Percentiles rank a stretch among this genome's conserved stretches.
These are phyloP conservation scores for Drosophila gaucha DNA, from an alignment of 2,888 invertebrate species.

Conservation along the genomic window DNA sequence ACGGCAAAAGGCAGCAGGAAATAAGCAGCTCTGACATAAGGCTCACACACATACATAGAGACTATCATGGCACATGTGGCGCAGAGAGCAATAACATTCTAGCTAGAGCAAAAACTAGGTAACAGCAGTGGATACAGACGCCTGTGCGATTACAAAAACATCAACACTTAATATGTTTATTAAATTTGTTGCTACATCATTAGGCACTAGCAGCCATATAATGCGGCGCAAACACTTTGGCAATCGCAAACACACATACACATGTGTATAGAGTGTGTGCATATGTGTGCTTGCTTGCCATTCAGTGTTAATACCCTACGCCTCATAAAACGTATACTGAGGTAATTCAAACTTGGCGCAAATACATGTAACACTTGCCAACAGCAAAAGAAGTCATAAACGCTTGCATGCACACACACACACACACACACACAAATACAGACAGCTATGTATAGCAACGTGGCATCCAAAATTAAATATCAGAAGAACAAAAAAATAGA, in stretches of 20 bases:
- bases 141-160: slow-evolving; percentile 75
- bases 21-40: slow-evolving; percentile 40
- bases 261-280: too few relatives aligned
- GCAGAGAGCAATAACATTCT: slow-evolving; percentile 31
- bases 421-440: not conserved
- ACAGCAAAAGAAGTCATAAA: slow-evolving; percentile 42
- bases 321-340: slow-evolving; percentile 54
- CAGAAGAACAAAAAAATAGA: too few relatives aligned
- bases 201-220: slow-evolving; percentile 78
- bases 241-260: slow-evolving; percentile 28
- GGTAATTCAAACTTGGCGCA: slow-evolving; percentile 58
- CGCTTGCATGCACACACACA: not conserved
- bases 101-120: slow-evolving; percentile 37
- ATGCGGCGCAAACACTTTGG: slow-evolving; percentile 70
- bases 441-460: not conserved
- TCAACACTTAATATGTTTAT: slow-evolving; percentile 81
- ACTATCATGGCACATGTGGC: slow-evolving; percentile 33
- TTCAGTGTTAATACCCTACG: slow-evolving; percentile 60
- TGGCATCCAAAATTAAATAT: not conserved
- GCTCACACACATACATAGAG: slow-evolving; percentile 3
- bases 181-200: slow-evolving; percentile 81
- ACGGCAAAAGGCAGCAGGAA: slow-evolving; percentile 19
- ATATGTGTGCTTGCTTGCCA: slow-evolving; percentile 5
- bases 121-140: slow-evolving; percentile 23
- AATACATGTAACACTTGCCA: slow-evolving; percentile 50